These are phyloP conservation scores for Falco peregrinus DNA, from an alignment of 2,797 vertebrate species.

Conservation along the genomic window DNA sequence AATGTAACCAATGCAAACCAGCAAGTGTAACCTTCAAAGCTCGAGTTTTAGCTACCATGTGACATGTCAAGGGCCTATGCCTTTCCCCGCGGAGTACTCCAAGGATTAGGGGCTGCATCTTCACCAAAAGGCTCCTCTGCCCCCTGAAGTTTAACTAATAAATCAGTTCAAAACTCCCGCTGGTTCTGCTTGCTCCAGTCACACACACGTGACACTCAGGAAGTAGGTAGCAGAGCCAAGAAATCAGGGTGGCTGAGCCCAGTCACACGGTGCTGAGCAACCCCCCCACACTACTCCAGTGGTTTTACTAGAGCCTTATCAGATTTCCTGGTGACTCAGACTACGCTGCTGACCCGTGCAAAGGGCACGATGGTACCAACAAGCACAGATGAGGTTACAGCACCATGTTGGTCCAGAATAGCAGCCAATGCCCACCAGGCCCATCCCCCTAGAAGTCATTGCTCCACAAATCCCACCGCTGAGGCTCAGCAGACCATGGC, in stretches of 20 bases:
- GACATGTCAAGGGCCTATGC: background rate
- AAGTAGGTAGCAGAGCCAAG: background rate
- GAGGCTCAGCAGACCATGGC: background rate
- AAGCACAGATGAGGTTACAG: background rate
- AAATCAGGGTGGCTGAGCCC: background rate
- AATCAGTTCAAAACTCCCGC: background rate
- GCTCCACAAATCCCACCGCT: background rate
- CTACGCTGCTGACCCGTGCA: rapidly evolving
- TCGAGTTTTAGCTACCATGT: background rate
- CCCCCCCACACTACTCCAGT: background rate
- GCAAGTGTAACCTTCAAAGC: background rate
- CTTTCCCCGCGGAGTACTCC: background rate
- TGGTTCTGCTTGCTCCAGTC: rapidly evolving
- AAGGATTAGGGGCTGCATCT: background rate
- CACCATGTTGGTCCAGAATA: background rate
- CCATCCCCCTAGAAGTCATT: background rate
- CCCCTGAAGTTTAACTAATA: background rate
- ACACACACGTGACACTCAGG: background rate
- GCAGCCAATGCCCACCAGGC: background rate
- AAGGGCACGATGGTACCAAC: background rate
- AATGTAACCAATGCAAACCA: background rate
- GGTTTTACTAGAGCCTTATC: slow-evolving; percentile 19
- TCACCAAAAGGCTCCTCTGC: background rate
- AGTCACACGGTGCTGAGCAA: background rate
- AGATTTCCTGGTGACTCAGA: slow-evolving; percentile 44